Evolutionary conservation across 2,113 vertebrate genomes (phyloP).

Genomic region (Sisor rabdophorus): DNA sequence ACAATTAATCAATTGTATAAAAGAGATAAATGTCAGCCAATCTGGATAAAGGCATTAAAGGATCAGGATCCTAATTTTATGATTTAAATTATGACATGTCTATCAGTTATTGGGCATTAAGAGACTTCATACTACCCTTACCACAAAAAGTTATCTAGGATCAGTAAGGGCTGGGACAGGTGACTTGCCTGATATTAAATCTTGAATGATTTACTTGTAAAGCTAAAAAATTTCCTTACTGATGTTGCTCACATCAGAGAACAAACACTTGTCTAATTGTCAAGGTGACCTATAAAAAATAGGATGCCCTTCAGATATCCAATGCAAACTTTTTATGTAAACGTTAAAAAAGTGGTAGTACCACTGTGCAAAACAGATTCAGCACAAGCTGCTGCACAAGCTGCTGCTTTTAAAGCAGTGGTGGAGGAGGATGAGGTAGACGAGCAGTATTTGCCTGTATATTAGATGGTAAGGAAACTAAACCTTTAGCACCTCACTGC

Average conservation of each 20-base stretch:
- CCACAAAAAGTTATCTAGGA: background rate
- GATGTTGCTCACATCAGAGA: background rate
- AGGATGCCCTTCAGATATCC: background rate
- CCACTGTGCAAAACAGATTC: too few relatives aligned
- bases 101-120: background rate
- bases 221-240: background rate
- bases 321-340: background rate
- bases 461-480: too few relatives aligned
- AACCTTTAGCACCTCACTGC: too few relatives aligned
- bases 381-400: background rate
- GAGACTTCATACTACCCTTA: background rate
- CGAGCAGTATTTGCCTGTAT: background rate
- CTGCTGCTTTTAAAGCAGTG: background rate
- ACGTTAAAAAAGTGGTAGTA: background rate
- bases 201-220: too few relatives aligned
- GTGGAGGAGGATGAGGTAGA: background rate
- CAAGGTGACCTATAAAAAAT: background rate
- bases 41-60: background rate
- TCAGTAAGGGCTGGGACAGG: background rate
- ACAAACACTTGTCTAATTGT: background rate
- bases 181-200: too few relatives aligned
- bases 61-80: constrained; percentile 16
- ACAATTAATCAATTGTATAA: too few relatives aligned
- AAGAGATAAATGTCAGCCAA: too few relatives aligned
- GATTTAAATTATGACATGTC: background rate